These are phyloP conservation scores for Liposcelis brunnea DNA, from an alignment of 2,888 invertebrate genomes.

Conservation along the genomic window DNA sequence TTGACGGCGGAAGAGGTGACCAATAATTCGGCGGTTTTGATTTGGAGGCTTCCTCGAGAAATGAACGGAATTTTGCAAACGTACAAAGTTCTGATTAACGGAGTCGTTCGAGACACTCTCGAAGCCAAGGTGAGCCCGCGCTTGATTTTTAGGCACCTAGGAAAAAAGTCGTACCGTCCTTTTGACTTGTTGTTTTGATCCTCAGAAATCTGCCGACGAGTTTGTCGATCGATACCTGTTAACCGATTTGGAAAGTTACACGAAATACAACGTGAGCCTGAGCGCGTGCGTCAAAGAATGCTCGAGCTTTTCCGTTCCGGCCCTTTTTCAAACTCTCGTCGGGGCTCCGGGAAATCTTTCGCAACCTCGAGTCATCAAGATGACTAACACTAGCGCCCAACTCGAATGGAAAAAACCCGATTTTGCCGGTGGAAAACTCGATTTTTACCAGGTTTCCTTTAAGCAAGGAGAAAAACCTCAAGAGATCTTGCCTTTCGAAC, in stretches of 20 bases:
- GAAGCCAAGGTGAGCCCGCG: too few species aligned
- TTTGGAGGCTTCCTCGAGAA: slow-evolving; percentile 30
- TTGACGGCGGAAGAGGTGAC: slow-evolving; percentile 39
- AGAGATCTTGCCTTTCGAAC: slow-evolving; percentile 22
- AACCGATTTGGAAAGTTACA: slow-evolving; percentile 36
- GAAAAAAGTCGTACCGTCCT: too few species aligned
- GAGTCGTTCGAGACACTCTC: too few species aligned
- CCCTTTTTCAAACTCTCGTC: slow-evolving; percentile 39
- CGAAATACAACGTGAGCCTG: slow-evolving; percentile 49
- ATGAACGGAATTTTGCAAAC: slow-evolving; percentile 53
- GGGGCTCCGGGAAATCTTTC: slow-evolving; percentile 35
- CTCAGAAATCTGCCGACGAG: too few species aligned
- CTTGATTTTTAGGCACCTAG: too few species aligned
- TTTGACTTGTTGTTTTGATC: too few species aligned
- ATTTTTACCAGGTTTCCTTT: slow-evolving; percentile 34
- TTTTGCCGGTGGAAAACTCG: slow-evolving; percentile 34
- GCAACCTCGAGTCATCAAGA: slow-evolving; percentile 25
- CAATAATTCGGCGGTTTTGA: slow-evolving; percentile 40
- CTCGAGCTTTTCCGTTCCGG: slow-evolving; percentile 36
- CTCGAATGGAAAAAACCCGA: slow-evolving; percentile 35
- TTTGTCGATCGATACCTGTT: slow-evolving; percentile 14
- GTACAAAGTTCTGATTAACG: slow-evolving; percentile 36
- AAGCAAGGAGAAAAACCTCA: slow-evolving; percentile 11
- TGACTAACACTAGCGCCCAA: slow-evolving; percentile 29
- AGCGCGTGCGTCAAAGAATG: slow-evolving; percentile 53